Base-by-base conservation (phyloP, 2,797 vertebrate genomes). In the Semotilus atromaculatus region DNA sequence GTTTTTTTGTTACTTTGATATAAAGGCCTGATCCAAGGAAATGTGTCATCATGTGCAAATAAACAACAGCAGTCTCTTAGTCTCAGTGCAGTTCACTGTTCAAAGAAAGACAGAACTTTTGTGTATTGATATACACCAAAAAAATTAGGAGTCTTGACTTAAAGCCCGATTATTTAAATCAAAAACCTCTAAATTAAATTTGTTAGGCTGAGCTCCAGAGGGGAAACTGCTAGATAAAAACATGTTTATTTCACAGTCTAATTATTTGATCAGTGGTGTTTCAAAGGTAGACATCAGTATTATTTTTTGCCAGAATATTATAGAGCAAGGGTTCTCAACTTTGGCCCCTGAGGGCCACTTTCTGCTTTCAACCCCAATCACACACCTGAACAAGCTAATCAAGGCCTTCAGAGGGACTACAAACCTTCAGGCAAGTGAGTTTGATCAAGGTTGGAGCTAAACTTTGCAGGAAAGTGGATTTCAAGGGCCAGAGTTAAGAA, bases 211-310 rank as follows among this genome's bases (percentile, higher is more conserved):
- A 51, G 13, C 11, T 80, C 53, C 31, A 36, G 21, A 67, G 40
- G 40, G 6, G 51, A 55, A 75, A 75, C 51, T 0, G 0, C 26
- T 34, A 14, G 34, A 23, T 36, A 68, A 80, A 80, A 80, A 38
- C 16, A 55, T 55, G 48, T 75, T 55, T 29, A 55, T 73, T 82
- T 82, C 11, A 82, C 13, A 48, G 40, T 81, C 14, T 38, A 81
- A 26, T 81, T 58, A 40, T 70, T 55, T 36, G 55, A 55, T 55
- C n/a, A 45, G 14, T 60, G 16, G 19, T 21, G 18, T 72, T 45
- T 45, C 26, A 16, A 23, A 64, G 70, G 31, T 45, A 48, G 31
- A n/a, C 55, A 21, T 48, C 4, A n/a, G n/a, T 73, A 16, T 62
- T 67, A 48, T 48, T 48, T 7, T 73, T 40, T 10, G n/a, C 26